Percentiles rank a stretch among this genome's conserved stretches.
These are phyloP conservation scores for Eupleurogrammus muticus DNA, from an alignment of 2,797 vertebrate genomes.

Conservation along the genomic window DNA sequence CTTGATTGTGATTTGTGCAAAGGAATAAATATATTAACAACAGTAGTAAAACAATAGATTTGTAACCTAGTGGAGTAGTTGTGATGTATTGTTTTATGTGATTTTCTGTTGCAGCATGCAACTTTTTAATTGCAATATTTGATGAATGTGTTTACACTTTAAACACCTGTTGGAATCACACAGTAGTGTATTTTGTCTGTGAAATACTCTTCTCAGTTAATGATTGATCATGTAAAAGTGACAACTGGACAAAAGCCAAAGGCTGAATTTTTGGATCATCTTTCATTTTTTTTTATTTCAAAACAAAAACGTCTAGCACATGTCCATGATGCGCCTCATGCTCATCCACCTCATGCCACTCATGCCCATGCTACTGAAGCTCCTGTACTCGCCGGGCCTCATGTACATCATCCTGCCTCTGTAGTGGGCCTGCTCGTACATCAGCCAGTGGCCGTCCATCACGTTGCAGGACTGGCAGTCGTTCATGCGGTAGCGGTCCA, in stretches of 20 bases:
- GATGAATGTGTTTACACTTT: not conserved
- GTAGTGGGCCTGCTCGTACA: slow-evolving; percentile 71
- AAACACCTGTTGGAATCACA: not conserved
- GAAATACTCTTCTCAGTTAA: not conserved
- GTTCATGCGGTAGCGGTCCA: slow-evolving; percentile 69
- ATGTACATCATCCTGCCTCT: slow-evolving; percentile 74
- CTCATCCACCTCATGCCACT: slow-evolving; percentile 61
- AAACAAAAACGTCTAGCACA: slow-evolving; percentile 47
- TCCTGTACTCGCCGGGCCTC: slow-evolving; percentile 77
- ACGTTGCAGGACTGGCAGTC: slow-evolving; percentile 72
- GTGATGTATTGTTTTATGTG: not conserved
- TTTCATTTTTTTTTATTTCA: slow-evolving; percentile 44
- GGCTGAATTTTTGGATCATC: not conserved
- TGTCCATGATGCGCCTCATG: slow-evolving; percentile 58
- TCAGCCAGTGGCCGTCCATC: slow-evolving; percentile 75
- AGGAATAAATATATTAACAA: not conserved
- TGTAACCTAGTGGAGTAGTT: not conserved
- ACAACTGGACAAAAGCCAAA: slow-evolving; percentile 10
- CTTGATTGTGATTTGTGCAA: not conserved
- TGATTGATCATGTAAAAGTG: not conserved
- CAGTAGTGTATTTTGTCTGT: not conserved
- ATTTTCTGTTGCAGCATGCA: not conserved
- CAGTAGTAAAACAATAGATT: not conserved
- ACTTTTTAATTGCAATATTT: not conserved
- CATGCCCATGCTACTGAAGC: slow-evolving; percentile 61